These are phyloP conservation scores for Protonemura montana DNA, from an alignment of 2,888 invertebrate genomes.

Conservation along the genomic window DNA sequence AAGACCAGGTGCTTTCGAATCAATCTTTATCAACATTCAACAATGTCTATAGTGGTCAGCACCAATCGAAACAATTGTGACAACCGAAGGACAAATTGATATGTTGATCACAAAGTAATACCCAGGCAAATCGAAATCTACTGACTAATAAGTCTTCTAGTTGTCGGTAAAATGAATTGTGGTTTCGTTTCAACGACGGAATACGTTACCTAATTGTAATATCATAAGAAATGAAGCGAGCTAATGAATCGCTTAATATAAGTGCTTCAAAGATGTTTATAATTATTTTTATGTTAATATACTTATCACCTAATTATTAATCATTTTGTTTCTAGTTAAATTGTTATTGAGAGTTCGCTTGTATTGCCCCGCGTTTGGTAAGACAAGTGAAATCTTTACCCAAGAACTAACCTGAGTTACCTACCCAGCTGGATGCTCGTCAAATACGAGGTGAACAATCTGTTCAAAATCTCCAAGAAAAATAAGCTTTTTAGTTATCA, in stretches of 20 bases:
- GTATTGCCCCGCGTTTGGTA: background rate
- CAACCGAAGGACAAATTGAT: background rate
- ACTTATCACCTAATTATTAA: background rate
- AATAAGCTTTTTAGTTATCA: background rate
- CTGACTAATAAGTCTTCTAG: background rate
- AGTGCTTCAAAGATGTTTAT: constrained; percentile 15
- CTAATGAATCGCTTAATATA: constrained; percentile 20
- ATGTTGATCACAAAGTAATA: background rate
- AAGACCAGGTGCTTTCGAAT: background rate
- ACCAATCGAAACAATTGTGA: background rate
- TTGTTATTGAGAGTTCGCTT: background rate
- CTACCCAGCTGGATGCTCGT: background rate
- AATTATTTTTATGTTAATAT: background rate
- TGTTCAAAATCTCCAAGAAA: background rate
- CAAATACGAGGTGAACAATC: background rate
- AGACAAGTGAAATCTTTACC: background rate
- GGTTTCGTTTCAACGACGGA: background rate
- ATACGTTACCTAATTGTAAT: background rate
- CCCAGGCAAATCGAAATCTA: background rate
- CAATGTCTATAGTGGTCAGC: background rate
- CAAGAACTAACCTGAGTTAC: background rate
- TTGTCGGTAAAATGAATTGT: constrained; percentile 4
- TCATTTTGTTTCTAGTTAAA: background rate
- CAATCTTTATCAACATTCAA: background rate
- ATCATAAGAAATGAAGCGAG: constrained; percentile 1